A percentile compares a stretch with the other conserved stretches of the same genome.
phyloP scores from a whole-genome alignment of 92 coral and sea anemone species.

The Parazoanthus atlanticus region DNA sequence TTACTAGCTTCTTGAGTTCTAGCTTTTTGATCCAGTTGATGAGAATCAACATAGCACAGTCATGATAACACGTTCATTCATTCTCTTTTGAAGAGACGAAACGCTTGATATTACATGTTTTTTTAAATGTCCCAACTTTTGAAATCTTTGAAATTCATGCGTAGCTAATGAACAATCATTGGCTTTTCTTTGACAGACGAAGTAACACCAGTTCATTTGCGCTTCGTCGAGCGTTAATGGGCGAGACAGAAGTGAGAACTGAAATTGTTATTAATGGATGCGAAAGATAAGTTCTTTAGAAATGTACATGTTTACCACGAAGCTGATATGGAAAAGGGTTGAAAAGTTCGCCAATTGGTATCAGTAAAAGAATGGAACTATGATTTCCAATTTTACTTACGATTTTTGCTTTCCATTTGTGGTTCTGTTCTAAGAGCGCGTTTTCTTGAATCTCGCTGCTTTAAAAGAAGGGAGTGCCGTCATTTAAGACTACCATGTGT shows the following conservation, averaged over 20 bases:
- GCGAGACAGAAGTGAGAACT: too few species aligned
- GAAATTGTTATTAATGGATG: too few species aligned
- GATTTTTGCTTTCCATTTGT: neutral
- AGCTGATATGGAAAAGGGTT: too few species aligned
- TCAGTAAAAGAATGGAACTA: neutral
- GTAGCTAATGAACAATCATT: neutral
- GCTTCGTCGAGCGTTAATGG: neutral
- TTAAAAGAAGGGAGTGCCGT: neutral
- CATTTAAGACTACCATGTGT: neutral
- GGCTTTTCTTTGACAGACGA: neutral
- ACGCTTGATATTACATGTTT: neutral
- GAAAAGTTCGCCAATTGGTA: too few species aligned
- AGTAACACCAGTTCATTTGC: neutral
- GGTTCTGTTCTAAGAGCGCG: neutral
- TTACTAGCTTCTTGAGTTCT: neutral
- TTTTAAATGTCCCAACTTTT: neutral
- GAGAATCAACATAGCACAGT: neutral
- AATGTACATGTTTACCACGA: too few species aligned
- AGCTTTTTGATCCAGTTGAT: neutral
- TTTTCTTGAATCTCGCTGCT: neutral
- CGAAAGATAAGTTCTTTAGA: neutral
- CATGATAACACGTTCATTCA: neutral
- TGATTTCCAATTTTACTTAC: neutral
- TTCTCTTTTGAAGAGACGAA: neutral
- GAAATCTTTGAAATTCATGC: neutral